Conservation (phyloP, 1,140 invertebrate species). For the Stegodyphus mimosarum region DNA sequence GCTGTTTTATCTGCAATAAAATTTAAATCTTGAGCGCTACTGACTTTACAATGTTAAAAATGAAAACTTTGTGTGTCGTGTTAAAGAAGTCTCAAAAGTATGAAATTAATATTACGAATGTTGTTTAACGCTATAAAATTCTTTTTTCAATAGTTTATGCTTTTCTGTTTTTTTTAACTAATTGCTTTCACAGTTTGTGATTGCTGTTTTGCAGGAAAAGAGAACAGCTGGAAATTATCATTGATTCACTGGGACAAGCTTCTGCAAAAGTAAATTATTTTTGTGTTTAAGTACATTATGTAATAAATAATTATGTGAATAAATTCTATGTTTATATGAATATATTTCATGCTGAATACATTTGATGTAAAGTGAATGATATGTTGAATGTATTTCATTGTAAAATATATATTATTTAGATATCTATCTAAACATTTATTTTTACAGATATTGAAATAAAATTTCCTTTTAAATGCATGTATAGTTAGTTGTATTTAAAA, state of each 20-base stretch:
- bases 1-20: not conserved
- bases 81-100: too few relatives aligned
- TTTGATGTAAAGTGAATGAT: slow-evolving; percentile 19
- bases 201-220: slow-evolving; percentile 24
- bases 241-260: slow-evolving; percentile 68
- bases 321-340: not conserved
- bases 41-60: not conserved
- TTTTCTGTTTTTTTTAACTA: not conserved
- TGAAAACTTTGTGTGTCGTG: not conserved
- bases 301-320: not conserved
- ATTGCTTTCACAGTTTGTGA: not conserved
- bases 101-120: too few relatives aligned
- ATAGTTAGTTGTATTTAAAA: too few relatives aligned
- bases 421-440: not conserved
- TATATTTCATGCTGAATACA: not conserved
- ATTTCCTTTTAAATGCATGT: not conserved
- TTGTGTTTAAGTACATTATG: not conserved
- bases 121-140: too few relatives aligned
- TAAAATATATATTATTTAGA: not conserved
- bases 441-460: not conserved
- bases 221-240: slow-evolving; percentile 65
- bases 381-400: slow-evolving; percentile 8
- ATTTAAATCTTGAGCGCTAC: not conserved
- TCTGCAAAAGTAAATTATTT: slow-evolving; percentile 66
- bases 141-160: not conserved